These are phyloP conservation scores for Anoplius nigerrimus DNA, from an alignment of 2,888 invertebrate species.

Conservation along the genomic window DNA sequence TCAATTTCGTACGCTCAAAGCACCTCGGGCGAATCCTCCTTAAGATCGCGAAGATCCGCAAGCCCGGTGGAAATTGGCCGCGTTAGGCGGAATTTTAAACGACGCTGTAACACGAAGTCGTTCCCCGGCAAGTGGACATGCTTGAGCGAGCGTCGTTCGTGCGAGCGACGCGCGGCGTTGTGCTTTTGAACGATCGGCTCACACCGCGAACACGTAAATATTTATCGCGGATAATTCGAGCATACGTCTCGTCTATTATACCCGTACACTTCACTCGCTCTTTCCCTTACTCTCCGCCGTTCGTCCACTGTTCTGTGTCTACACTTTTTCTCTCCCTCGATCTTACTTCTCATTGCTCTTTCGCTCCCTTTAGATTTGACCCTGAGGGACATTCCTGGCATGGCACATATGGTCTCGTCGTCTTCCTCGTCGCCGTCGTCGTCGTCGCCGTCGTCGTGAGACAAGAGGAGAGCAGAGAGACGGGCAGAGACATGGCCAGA, in stretches of 20 bases:
- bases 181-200: slow-evolving; percentile 40
- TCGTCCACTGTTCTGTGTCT: neutral
- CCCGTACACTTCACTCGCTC: neutral
- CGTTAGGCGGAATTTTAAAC: slow-evolving; percentile 1
- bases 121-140: slow-evolving; percentile 3
- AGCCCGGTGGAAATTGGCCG: neutral
- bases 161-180: slow-evolving; percentile 18
- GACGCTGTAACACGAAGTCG: slow-evolving; percentile 3
- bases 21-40: neutral
- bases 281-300: neutral
- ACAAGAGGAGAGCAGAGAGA: slow-evolving; percentile 18
- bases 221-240: slow-evolving; percentile 53
- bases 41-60: neutral
- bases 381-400: slow-evolving; percentile 60
- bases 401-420: slow-evolving; percentile 49
- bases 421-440: slow-evolving; percentile 26
- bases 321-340: neutral
- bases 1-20: too few relatives aligned
- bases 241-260: slow-evolving; percentile 9
- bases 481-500: slow-evolving; percentile 29
- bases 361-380: slow-evolving; percentile 37
- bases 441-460: neutral
- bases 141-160: slow-evolving; percentile 12
- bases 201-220: slow-evolving; percentile 43
- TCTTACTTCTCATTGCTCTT: neutral